Conservation (phyloP, 2,888 invertebrate species). For the Sinopyrophorus schimmeli region DNA sequence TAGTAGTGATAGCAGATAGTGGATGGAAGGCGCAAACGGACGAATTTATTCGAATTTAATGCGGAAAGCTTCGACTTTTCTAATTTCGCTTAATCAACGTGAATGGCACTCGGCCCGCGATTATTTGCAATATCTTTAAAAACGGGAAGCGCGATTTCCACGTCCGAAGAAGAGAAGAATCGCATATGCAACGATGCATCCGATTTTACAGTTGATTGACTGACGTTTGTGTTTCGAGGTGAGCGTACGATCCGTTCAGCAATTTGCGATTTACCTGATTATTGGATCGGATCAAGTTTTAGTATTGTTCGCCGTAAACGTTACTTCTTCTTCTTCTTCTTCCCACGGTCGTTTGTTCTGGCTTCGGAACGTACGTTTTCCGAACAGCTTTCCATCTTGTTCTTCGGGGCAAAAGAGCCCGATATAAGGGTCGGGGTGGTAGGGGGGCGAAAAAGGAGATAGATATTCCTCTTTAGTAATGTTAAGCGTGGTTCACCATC, state of each 20-base stretch:
- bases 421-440: too few species aligned
- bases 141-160: slow-evolving; percentile 1
- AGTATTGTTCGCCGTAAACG: too few species aligned
- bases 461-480: slow-evolving; percentile 22
- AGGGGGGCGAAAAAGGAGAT: slow-evolving; percentile 23
- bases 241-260: slow-evolving; percentile 31
- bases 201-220: slow-evolving; percentile 28
- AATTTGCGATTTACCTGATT: slow-evolving; percentile 50
- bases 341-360: slow-evolving; percentile 52
- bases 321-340: too few species aligned
- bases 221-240: slow-evolving; percentile 22
- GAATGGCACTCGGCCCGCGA: slow-evolving; percentile 9
- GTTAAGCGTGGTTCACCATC: slow-evolving; percentile 19
- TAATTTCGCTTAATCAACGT: too few species aligned
- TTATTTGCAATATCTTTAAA: slow-evolving; percentile 15
- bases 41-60: too few species aligned
- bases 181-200: slow-evolving; percentile 25
- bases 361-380: slow-evolving; percentile 48
- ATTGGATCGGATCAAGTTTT: slow-evolving; percentile 51
- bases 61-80: too few species aligned
- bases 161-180: neutral
- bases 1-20: too few species aligned
- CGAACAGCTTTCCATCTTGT: slow-evolving; percentile 24
- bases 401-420: too few species aligned
- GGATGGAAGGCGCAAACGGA: too few species aligned